These are phyloP conservation scores for Tympanoctomys barrerae DNA, from an alignment of 2,797 vertebrate species.

Conservation along the genomic window DNA sequence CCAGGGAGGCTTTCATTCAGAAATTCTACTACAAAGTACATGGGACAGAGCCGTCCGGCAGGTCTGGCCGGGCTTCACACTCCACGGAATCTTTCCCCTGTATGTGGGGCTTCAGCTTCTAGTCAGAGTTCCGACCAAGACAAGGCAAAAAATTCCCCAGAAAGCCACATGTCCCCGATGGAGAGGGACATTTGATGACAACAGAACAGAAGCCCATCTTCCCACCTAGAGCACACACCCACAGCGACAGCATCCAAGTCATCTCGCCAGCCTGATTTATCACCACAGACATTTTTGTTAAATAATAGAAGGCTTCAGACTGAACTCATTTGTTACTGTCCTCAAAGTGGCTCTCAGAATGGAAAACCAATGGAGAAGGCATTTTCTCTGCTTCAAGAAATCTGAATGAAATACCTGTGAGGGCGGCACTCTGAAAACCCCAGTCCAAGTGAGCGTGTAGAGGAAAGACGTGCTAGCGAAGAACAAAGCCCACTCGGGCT, in stretches of 20 bases:
- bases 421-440: neutral
- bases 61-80: neutral
- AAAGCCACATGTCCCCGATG: neutral
- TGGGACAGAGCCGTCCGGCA: neutral
- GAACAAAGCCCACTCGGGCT: neutral
- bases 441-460: neutral
- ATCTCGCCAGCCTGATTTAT: conserved; percentile 29
- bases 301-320: conserved; percentile 25
- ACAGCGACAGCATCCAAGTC: neutral
- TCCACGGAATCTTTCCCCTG: neutral
- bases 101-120: neutral
- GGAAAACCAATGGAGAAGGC: neutral
- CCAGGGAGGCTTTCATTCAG: neutral
- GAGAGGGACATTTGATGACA: neutral
- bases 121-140: neutral
- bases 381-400: neutral
- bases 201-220: neutral
- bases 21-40: neutral
- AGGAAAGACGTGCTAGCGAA: neutral
- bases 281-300: neutral
- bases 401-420: neutral
- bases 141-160: neutral
- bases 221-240: neutral
- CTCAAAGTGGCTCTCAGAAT: neutral
- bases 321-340: conserved; percentile 35